Evolutionary conservation across 2,113 vertebrate genomes (phyloP).

Genomic region (Colinus virginianus): DNA sequence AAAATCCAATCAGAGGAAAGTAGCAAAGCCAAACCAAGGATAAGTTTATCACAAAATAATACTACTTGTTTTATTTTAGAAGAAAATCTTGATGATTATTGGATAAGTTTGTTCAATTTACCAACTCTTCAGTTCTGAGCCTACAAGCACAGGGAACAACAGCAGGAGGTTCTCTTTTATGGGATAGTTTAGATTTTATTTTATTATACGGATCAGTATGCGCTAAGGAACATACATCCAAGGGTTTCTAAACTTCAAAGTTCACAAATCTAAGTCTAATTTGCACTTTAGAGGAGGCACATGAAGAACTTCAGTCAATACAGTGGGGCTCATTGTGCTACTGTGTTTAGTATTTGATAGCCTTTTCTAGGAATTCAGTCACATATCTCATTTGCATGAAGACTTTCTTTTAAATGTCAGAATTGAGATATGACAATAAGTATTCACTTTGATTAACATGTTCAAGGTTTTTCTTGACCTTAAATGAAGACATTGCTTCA

Average conservation of each 20-base stretch:
- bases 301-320: slow-evolving; percentile 78
- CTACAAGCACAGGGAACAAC: slow-evolving; percentile 33
- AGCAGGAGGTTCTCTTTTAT: slow-evolving; percentile 43
- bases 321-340: slow-evolving; percentile 67
- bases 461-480: slow-evolving; percentile 77
- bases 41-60: slow-evolving; percentile 17
- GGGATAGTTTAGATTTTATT: slow-evolving; percentile 60
- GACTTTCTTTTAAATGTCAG: slow-evolving; percentile 81
- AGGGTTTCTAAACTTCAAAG: slow-evolving; percentile 74
- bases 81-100: slow-evolving; percentile 20
- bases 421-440: slow-evolving; percentile 77
- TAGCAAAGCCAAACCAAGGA: slow-evolving; percentile 59
- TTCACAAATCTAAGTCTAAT: slow-evolving; percentile 75
- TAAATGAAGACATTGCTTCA: slow-evolving; percentile 74
- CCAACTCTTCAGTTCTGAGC: neutral
- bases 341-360: slow-evolving; percentile 74
- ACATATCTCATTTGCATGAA: slow-evolving; percentile 80
- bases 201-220: slow-evolving; percentile 60
- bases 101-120: slow-evolving; percentile 54
- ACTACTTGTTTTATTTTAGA: slow-evolving; percentile 32
- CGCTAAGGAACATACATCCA: slow-evolving; percentile 50
- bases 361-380: slow-evolving; percentile 72
- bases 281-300: slow-evolving; percentile 78
- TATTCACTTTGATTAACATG: slow-evolving; percentile 79
- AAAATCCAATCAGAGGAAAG: slow-evolving; percentile 45